These are phyloP conservation scores for Hypsopygia costalis DNA, from an alignment of 2,888 invertebrate genomes.

Conservation along the genomic window DNA sequence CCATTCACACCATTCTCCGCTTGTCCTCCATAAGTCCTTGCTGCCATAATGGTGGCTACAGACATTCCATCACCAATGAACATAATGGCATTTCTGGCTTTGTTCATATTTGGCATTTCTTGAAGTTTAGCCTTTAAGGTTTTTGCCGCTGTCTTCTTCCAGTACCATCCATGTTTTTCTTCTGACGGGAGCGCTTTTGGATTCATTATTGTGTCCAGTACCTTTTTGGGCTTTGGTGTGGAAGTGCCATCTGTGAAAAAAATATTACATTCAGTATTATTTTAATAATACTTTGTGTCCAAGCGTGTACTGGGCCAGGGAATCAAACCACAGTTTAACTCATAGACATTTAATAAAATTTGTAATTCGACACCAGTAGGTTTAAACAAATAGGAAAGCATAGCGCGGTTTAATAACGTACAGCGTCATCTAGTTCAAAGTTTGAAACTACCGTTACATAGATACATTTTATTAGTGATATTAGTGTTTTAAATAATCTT, in stretches of 20 bases:
- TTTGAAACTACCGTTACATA: too few relatives aligned
- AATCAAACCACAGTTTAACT: too few relatives aligned
- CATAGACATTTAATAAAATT: too few relatives aligned
- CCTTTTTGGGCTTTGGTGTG: slow-evolving; percentile 51
- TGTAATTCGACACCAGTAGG: too few relatives aligned
- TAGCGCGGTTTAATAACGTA: too few relatives aligned
- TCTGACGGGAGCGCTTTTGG: slow-evolving; percentile 56
- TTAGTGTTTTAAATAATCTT: too few relatives aligned
- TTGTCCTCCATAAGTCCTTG: slow-evolving; percentile 85
- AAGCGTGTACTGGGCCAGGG: too few relatives aligned
- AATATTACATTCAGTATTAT: neutral
- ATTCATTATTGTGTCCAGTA: slow-evolving; percentile 59
- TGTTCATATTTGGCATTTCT: slow-evolving; percentile 48
- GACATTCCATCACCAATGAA: slow-evolving; percentile 92
- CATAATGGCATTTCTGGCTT: slow-evolving; percentile 83
- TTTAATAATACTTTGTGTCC: too few relatives aligned
- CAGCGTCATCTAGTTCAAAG: too few relatives aligned
- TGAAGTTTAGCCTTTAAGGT: slow-evolving; percentile 49
- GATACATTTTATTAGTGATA: too few relatives aligned
- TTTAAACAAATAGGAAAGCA: too few relatives aligned
- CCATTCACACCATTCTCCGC: slow-evolving; percentile 68
- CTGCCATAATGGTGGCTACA: slow-evolving; percentile 85
- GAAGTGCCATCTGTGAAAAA: slow-evolving; percentile 42
- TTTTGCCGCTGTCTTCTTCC: slow-evolving; percentile 50
- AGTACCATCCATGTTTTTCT: slow-evolving; percentile 62